phyloP scores from a whole-genome alignment of 2,113 vertebrate species.

The Puffinus mauretanicus region DNA sequence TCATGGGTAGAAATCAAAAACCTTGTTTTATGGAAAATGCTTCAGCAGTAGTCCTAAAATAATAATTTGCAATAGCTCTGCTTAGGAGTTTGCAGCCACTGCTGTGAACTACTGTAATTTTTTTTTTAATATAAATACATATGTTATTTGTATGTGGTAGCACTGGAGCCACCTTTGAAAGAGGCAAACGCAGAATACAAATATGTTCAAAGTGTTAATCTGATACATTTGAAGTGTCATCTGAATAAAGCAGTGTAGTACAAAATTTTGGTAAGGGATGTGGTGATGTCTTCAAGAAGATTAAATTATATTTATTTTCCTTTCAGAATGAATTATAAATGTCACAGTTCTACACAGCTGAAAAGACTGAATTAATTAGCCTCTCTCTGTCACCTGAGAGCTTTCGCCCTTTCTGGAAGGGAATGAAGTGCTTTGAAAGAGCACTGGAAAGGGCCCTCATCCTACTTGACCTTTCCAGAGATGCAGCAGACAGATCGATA shows the following conservation, averaged over 20 bases:
- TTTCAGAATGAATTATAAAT: conserved; percentile 62
- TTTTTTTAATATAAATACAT: neutral
- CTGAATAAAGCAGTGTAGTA: neutral
- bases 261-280: neutral
- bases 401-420: conserved; percentile 40
- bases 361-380: conserved; percentile 60
- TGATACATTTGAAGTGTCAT: neutral
- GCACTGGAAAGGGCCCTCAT: conserved; percentile 37
- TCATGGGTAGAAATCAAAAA: neutral
- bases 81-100: neutral
- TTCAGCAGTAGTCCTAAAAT: neutral
- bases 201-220: neutral
- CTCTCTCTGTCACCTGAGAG: conserved; percentile 40
- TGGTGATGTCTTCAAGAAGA: neutral
- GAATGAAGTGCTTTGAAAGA: conserved; percentile 59
- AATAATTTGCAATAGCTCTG: neutral
- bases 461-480: conserved; percentile 67
- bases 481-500: neutral
- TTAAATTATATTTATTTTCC: conserved; percentile 28
- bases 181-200: neutral
- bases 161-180: neutral
- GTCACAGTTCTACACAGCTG: conserved; percentile 48
- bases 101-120: neutral
- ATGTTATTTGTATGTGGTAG: neutral
- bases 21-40: neutral